Evolutionary conservation across 2,888 invertebrate species (phyloP).

Genomic region (Camptogramma bilineatum): DNA sequence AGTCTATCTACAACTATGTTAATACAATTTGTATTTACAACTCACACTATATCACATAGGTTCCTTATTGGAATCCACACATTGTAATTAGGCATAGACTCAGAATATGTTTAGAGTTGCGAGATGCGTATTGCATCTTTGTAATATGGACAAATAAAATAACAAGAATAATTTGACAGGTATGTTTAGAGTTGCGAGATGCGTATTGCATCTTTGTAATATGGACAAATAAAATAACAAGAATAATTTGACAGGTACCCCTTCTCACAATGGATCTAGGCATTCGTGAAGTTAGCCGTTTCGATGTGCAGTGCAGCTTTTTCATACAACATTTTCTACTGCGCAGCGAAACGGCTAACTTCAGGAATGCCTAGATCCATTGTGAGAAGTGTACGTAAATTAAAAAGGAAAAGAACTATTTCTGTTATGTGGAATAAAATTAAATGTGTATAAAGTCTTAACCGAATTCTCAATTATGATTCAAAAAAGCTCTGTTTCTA

Average conservation of each 20-base stretch:
- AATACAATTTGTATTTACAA: not conserved
- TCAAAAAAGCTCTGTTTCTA: not conserved
- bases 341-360: too few species aligned
- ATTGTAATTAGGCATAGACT: not conserved
- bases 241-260: not conserved
- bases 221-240: not conserved
- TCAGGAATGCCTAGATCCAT: too few species aligned
- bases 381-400: too few species aligned
- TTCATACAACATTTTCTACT: too few species aligned
- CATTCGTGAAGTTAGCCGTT: too few species aligned
- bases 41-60: not conserved
- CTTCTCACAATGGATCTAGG: too few species aligned
- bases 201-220: not conserved
- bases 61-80: not conserved
- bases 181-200: not conserved
- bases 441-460: too few species aligned
- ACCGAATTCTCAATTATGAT: too few species aligned
- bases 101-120: not conserved
- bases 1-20: not conserved
- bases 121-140: not conserved
- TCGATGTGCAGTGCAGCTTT: too few species aligned
- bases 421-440: too few species aligned
- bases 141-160: not conserved
- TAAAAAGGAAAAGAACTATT: too few species aligned
- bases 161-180: not conserved